Conservation (phyloP, 2,888 invertebrate genomes). For the Drosophila kuntzei region DNA sequence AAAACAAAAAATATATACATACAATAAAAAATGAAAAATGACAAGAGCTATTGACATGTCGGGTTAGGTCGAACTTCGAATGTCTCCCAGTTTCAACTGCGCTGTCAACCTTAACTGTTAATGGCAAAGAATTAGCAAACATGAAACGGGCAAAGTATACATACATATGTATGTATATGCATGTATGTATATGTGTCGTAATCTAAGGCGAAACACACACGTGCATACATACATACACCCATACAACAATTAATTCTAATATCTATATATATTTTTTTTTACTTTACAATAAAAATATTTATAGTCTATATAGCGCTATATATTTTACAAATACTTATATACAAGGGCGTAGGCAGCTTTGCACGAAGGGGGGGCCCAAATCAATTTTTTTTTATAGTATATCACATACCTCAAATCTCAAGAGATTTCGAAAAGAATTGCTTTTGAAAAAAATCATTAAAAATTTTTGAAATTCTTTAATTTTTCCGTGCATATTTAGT, state of each 20-base stretch:
- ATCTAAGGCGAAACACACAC: slow-evolving; percentile 29
- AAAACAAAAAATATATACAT: slow-evolving; percentile 7
- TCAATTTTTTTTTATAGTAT: too few species aligned
- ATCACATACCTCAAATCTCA: too few species aligned
- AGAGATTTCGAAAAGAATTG: too few species aligned
- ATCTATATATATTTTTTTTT: slow-evolving; percentile 61
- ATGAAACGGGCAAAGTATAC: slow-evolving; percentile 9
- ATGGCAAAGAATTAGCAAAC: slow-evolving; percentile 30
- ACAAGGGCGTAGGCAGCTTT: too few species aligned
- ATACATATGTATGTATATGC: too few species aligned
- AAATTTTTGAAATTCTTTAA: too few species aligned
- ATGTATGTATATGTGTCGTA: slow-evolving; percentile 3
- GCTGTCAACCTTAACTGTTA: slow-evolving; percentile 35
- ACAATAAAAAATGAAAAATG: background rate
- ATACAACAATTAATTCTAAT: slow-evolving; percentile 30
- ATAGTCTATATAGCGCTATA: slow-evolving; percentile 48
- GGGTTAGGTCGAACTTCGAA: slow-evolving; percentile 19
- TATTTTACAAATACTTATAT: slow-evolving; percentile 20
- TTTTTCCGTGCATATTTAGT: too few species aligned
- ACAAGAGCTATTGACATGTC: slow-evolving; percentile 20
- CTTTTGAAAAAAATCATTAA: too few species aligned
- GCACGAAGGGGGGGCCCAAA: too few species aligned
- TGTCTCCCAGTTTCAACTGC: slow-evolving; percentile 34
- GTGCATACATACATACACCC: slow-evolving; percentile 15
- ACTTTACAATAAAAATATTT: slow-evolving; percentile 43